Base-by-base conservation (phyloP, 2,797 vertebrate genomes). In the Peromyscus aztecus region DNA sequence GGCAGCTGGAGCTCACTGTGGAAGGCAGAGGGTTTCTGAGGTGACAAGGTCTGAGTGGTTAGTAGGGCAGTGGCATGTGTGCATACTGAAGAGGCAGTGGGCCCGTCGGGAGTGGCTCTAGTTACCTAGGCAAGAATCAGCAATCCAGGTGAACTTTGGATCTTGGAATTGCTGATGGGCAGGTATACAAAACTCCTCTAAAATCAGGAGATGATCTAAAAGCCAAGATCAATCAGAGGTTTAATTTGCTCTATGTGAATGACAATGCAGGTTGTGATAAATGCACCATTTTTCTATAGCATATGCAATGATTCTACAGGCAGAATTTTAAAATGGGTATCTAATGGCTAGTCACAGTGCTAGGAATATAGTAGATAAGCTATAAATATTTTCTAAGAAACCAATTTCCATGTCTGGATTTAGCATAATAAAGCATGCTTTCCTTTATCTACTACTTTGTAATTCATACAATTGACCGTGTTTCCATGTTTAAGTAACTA, bases 131-230 rank as follows among this genome's bases (percentile, higher is more conserved):
- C 34, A 77, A 92, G 71, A 95, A 76, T 29, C 80, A 95, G 57
- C 82, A 95, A 96, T 94, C 46, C 71, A 95, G 85, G 57, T 65
- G 91, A 65, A 90, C 8, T 83, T 93, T 61, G 91, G 59, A 84
- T 95, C 90, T 95, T 9, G 71, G 76, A 37, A 97, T 46, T 97
- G 52, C 37, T 81, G 76, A 87, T 80, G 81, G 77, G 55, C 69
- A 76, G 82, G 49, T 83, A 95, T 57, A 87, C n/a, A 92, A 94
- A 96, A 90, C 57, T 71, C 77, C 93, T 94, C 65, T 96, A 95
- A 86, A 91, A 90, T 43, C 88, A 97, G 77, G 40, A 85, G 84
- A 75, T 93, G 71, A 84, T 83, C 27, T 86, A 94, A 96, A 95
- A 92, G 82, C 63, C 49, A 94, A n/a, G 65, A 81, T 96, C 13